phyloP scores from a whole-genome alignment of 2,888 invertebrate genomes.

The Villa cingulata region DNA sequence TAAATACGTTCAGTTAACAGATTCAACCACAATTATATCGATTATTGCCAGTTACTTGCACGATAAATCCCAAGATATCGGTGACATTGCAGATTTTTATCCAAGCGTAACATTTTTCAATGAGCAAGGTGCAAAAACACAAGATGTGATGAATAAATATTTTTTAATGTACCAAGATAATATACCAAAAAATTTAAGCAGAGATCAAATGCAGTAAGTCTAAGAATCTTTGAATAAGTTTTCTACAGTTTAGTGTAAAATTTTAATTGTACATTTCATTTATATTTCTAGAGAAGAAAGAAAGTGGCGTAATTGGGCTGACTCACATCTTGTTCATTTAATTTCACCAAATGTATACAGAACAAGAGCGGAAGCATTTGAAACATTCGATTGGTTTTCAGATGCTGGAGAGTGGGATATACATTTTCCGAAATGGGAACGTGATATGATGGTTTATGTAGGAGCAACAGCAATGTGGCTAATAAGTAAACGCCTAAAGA shows the following conservation, averaged over 20 bases:
- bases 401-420: constrained; percentile 84
- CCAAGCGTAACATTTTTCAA: constrained; percentile 55
- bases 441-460: constrained; percentile 73
- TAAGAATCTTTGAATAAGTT: neutral
- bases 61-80: constrained; percentile 44
- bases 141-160: constrained; percentile 76
- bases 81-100: constrained; percentile 62
- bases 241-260: neutral
- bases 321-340: constrained; percentile 77
- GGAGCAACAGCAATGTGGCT: constrained; percentile 91
- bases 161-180: constrained; percentile 66
- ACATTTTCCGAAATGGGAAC: constrained; percentile 76
- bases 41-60: constrained; percentile 63
- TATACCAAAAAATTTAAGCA: constrained; percentile 39
- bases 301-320: constrained; percentile 93
- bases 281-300: constrained; percentile 65
- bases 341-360: constrained; percentile 96
- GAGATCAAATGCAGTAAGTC: constrained; percentile 45
- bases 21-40: constrained; percentile 90
- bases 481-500: constrained; percentile 77
- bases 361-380: constrained; percentile 65
- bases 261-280: neutral
- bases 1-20: constrained; percentile 70
- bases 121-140: constrained; percentile 49
- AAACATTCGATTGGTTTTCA: constrained; percentile 91